Conservation (phyloP, 2,113 vertebrate genomes). For the Caloenas nicobarica region DNA sequence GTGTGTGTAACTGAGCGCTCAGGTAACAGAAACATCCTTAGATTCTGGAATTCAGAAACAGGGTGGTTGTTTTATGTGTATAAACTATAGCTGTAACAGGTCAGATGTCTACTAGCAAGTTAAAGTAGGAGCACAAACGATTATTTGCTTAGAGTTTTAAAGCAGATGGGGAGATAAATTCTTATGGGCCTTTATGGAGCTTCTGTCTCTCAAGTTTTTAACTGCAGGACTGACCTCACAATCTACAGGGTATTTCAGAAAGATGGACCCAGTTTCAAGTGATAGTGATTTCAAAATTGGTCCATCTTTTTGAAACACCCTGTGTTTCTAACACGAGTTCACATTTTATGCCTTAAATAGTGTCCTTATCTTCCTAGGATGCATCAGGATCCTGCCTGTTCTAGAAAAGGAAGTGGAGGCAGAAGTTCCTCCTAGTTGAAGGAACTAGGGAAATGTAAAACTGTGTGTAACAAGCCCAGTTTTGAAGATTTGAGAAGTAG, state of each 20-base stretch:
- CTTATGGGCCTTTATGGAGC: not conserved
- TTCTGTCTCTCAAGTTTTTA: not conserved
- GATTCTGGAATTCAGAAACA: not conserved
- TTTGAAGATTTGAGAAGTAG: conserved; percentile 2
- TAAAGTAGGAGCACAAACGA: not conserved
- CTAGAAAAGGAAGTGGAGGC: not conserved
- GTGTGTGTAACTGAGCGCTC: not conserved
- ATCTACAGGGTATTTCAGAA: not conserved
- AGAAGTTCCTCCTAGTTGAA: not conserved
- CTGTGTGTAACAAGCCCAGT: not conserved
- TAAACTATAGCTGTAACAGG: not conserved
- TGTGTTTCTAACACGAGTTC: not conserved
- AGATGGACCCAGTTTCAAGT: too few relatives aligned
- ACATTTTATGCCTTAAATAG: not conserved
- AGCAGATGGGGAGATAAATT: not conserved
- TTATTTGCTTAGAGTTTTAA: not conserved
- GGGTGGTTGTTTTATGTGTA: not conserved
- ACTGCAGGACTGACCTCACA: not conserved
- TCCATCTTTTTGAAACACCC: too few relatives aligned
- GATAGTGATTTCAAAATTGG: too few relatives aligned
- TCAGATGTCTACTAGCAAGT: not conserved
- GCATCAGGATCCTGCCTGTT: not conserved
- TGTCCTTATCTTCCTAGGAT: not conserved
- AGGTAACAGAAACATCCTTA: not conserved
- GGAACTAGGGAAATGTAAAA: conserved; percentile 11